Evolutionary conservation across 2,113 vertebrate species (phyloP).

Genomic region (Pleuronectes platessa): DNA sequence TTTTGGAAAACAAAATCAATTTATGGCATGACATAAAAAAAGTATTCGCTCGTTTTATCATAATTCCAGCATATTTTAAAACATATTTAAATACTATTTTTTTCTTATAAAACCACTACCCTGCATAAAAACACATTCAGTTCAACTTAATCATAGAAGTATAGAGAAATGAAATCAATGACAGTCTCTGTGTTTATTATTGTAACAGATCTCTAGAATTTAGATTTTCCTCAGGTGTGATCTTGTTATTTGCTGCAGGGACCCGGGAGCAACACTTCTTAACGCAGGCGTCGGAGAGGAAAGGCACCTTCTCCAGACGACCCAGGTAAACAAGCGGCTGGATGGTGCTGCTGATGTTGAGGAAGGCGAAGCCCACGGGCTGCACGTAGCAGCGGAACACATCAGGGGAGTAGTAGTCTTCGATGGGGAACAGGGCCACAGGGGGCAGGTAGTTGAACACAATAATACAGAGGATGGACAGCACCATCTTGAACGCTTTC

Average conservation of each 20-base stretch:
- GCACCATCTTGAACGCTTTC: constrained; percentile 82
- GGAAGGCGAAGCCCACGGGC: constrained; percentile 77
- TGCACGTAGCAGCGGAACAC: constrained; percentile 81
- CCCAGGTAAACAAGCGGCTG: constrained; percentile 81
- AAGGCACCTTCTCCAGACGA: constrained; percentile 78
- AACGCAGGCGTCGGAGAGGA: constrained; percentile 55
- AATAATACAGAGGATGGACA: constrained; percentile 79
- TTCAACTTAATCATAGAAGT: not conserved
- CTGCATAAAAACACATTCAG: not conserved
- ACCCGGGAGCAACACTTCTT: constrained; percentile 51
- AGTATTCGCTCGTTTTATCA: not conserved
- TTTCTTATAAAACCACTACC: not conserved
- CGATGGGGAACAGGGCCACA: constrained; percentile 81
- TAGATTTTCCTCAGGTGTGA: not conserved
- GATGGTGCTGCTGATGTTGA: constrained; percentile 84
- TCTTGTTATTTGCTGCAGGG: not conserved
- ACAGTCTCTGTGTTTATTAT: too few species aligned
- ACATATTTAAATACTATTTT: not conserved
- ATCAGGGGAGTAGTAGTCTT: constrained; percentile 71
- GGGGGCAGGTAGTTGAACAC: constrained; percentile 82
- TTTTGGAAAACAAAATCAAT: not conserved
- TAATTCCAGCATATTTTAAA: too few species aligned
- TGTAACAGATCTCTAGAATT: constrained; percentile 25
- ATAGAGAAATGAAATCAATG: not conserved
- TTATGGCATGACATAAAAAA: not conserved